Conservation (phyloP, 2,113 vertebrate genomes). For the Cynoglossus semilaevis region DNA sequence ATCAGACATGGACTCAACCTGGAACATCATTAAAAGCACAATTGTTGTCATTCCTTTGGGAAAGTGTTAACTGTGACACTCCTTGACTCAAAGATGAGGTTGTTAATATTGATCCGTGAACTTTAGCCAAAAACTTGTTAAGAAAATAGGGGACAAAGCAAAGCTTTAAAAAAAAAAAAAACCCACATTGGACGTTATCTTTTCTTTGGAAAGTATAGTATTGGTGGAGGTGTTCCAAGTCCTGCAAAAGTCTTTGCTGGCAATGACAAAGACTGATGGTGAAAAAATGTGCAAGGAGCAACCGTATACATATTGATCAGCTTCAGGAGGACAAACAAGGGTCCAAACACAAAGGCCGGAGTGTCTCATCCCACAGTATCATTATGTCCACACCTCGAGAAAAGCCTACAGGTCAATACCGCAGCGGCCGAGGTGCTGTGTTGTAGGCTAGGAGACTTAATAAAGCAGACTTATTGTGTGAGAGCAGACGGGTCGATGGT, state of each 20-base stretch:
- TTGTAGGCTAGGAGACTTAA: slow-evolving; percentile 60
- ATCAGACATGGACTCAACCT: slow-evolving; percentile 36
- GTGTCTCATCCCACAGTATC: slow-evolving; percentile 52
- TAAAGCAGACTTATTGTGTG: slow-evolving; percentile 71
- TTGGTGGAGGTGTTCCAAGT: slow-evolving; percentile 33
- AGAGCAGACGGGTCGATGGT: slow-evolving; percentile 70
- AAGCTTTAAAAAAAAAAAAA: slow-evolving; percentile 44
- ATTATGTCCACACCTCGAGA: slow-evolving; percentile 62
- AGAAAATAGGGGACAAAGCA: slow-evolving; percentile 44
- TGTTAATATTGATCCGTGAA: slow-evolving; percentile 54
- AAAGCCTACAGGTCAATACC: slow-evolving; percentile 71
- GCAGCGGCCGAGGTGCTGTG: slow-evolving; percentile 34
- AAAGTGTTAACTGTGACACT: slow-evolving; percentile 48
- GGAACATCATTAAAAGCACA: slow-evolving; percentile 54
- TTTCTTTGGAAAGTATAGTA: slow-evolving; percentile 38
- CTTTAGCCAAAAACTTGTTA: slow-evolving; percentile 38
- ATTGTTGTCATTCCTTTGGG: slow-evolving; percentile 40
- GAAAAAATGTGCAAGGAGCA: slow-evolving; percentile 29
- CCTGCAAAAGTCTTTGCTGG: slow-evolving; percentile 34
- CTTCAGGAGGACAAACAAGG: slow-evolving; percentile 60
- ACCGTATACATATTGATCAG: slow-evolving; percentile 56
- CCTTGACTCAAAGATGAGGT: slow-evolving; percentile 28
- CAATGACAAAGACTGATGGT: slow-evolving; percentile 21
- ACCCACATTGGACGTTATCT: slow-evolving; percentile 44
- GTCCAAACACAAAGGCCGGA: slow-evolving; percentile 50